These are phyloP conservation scores for Ormyrus pomaceus DNA, from an alignment of 2,888 invertebrate genomes.

Conservation along the genomic window DNA sequence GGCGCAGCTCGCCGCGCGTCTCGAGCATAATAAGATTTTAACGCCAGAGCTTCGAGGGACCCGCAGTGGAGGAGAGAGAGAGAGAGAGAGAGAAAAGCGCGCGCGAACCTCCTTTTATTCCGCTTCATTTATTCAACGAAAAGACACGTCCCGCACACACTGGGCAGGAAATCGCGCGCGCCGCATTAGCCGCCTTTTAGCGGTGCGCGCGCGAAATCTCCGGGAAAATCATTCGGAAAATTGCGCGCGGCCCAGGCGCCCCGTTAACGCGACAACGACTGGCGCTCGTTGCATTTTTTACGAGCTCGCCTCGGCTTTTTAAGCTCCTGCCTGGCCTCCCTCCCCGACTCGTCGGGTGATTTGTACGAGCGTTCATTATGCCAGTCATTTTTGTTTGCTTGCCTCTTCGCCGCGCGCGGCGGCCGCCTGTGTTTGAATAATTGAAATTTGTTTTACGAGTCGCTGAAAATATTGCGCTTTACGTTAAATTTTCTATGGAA, in stretches of 20 bases:
- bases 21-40: constrained; percentile 31
- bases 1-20: neutral
- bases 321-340: too few species aligned
- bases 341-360: too few species aligned
- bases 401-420: too few species aligned
- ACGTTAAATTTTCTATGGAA: too few species aligned
- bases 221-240: constrained; percentile 45
- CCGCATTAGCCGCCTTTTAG: constrained; percentile 45
- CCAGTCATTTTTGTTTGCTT: too few species aligned
- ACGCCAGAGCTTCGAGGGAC: constrained; percentile 28
- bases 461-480: too few species aligned
- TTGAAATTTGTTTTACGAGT: too few species aligned
- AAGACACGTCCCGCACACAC: neutral
- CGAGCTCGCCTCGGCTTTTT: constrained; percentile 9
- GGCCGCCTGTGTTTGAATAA: too few species aligned
- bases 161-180: too few species aligned
- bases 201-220: neutral
- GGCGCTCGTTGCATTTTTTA: constrained; percentile 43
- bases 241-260: neutral
- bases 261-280: constrained; percentile 28
- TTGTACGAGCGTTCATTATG: too few species aligned
- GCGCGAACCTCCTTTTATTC: constrained; percentile 10
- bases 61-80: neutral
- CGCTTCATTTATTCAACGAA: constrained; percentile 48
- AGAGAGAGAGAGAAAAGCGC: constrained; percentile 2